phyloP scores from a whole-genome alignment of 2,113 vertebrate genomes.

The Gadus macrocephalus region DNA sequence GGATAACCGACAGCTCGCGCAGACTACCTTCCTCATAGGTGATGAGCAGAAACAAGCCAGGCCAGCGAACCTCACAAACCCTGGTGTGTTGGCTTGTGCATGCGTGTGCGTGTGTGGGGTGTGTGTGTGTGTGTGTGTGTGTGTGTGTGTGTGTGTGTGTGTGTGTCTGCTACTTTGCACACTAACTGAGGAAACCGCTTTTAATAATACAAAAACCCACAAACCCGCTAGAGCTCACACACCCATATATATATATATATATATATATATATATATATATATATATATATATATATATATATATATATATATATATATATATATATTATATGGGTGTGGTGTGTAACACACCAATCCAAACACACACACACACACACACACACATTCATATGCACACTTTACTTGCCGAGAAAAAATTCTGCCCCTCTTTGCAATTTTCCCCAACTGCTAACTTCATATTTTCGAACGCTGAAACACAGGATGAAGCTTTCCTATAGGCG shows the following conservation, averaged over 20 bases:
- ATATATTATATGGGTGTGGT: no score
- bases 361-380: not conserved
- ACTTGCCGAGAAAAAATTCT: not conserved
- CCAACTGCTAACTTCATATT: not conserved
- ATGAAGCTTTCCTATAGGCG: constrained; percentile 15
- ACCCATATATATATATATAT: not conserved
- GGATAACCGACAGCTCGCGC: constrained; percentile 1
- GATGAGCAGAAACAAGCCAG: not conserved
- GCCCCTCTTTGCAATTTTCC: constrained; percentile 5
- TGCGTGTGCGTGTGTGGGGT: not conserved
- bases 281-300: no score
- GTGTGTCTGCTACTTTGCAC: constrained; percentile 9
- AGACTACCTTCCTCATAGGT: constrained; percentile 20
- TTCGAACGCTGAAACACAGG: not conserved
- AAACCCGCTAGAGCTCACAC: not conserved
- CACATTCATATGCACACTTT: not conserved
- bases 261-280: no score
- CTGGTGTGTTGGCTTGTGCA: not conserved
- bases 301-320: no score
- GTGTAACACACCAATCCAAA: not conserved
- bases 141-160: not conserved
- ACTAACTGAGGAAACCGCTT: constrained; percentile 15
- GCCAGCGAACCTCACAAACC: no score
- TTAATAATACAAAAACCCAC: constrained; percentile 14
- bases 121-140: not conserved